Evolutionary conservation across 2,113 vertebrate genomes (phyloP), one percentile per base, ranked within the genome.

Genomic region (Zapornia atra): DNA sequence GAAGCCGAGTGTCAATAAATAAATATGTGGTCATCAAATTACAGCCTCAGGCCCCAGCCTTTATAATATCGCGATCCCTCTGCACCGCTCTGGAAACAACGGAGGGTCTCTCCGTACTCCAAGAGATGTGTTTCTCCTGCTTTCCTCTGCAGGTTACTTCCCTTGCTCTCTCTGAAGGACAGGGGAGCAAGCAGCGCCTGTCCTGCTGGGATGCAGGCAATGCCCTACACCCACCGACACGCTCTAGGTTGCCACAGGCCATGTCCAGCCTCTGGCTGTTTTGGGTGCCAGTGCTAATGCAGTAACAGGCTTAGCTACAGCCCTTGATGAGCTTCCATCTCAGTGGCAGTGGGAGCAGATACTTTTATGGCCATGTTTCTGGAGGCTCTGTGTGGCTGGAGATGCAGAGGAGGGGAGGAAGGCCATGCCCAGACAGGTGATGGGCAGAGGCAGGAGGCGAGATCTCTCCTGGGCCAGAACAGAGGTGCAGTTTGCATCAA

Each of bases 121-220:
- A 25, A 28, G 36, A 38, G 29, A 0, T 1, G 53, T n/a, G 33
- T 40, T 82, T 63, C 68, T 42, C 61, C 61, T 50, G 54, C 70
- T 44, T 51, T n/a, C 36, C 70, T 33, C 50, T 44, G 31, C 54
- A 92, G 34, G 15, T 17, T 61, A 22, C 24, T 70, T 29, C 56
- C 33, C 17, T 64, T 57, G 50, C 25, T 78, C 34, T 25, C 15
- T 42, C 17, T 57, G 42, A 56, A 34, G 26, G 61, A 42, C 24
- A 18, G 21, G 51, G 31, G 19, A 59, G 64, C 0, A 0, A 34
- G 29, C 29, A 48, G 29, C 40, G 59, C 42, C 26, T 3, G 3
- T 73, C 46, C 50, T 70, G 42, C 51, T 2, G 3, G 69, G 68
- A 48, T 0, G 3, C 16, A 18, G 65, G 57, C 0, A 1, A 66